Base-by-base conservation (phyloP, 1,140 invertebrate species). In the Caenorhabditis briggsae region DNA sequence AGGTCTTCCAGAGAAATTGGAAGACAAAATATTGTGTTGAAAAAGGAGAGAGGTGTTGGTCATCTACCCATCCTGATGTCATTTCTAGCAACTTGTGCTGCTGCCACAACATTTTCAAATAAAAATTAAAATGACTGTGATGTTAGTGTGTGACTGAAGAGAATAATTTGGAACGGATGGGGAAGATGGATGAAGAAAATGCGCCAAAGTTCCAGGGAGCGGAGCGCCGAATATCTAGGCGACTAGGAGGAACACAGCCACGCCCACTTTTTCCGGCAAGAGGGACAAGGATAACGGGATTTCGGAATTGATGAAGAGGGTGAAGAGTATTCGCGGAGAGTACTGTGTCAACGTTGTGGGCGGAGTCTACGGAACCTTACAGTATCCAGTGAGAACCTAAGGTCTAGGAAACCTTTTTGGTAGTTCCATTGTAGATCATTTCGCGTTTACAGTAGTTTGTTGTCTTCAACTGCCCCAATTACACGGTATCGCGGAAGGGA, bases 31-130 rank as follows among this genome's bases (percentile, higher is more conserved):
- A 20, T 61, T 61, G 18, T 61, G 5, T 64, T 8, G 56, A 20
- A 59, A 59, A 20, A 58, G 2, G 56, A 25, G 64, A n/a, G 70
- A 12, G 43, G 59, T 61, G 59, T 61, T 78, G 70, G 41, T 70
- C 64, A 70, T 48, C 53, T 18, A 46, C 65, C 23, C 20, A 61
- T 50, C 46, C 23, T 78, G 70, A 78, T 78, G 70, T 78, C 70
- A 78, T 78, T 78, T 78, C 70, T n/a, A 78, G 70, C 70, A 78
- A 78, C 70, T 78, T 78, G 70, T 78, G 70, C 70, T 46, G 9
- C 41, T 18, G 50, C 12, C 56, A 61, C 23, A 61, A 70, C 64
- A 46, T 70, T 70, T 70, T 70, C 64, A 8, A 43, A 43, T 43
- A 70, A 70, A 70, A 70, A 43, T 70, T 70, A 43, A 70, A 5